Conservation (phyloP, 2,888 invertebrate genomes). For the Nezara viridula region DNA sequence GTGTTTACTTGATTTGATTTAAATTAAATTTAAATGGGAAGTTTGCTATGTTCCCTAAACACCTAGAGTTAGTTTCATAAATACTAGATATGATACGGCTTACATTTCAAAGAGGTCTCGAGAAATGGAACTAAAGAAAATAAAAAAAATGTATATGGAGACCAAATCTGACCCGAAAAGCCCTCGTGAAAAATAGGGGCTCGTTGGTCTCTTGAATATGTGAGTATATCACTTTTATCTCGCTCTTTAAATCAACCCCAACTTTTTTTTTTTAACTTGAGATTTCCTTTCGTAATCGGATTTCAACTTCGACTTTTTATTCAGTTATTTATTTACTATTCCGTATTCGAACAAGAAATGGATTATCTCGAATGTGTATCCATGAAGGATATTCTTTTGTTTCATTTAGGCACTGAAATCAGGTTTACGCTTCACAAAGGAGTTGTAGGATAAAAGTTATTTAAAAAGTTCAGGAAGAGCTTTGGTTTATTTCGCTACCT, state of each 20-base stretch:
- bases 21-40: no score
- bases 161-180: constrained; percentile 5
- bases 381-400: not conserved
- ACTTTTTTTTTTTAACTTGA: not conserved
- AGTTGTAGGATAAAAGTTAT: not conserved
- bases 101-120: not conserved
- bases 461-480: no score
- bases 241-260: constrained; percentile 12
- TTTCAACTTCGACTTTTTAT: not conserved
- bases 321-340: not conserved
- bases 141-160: not conserved
- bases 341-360: not conserved
- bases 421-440: not conserved
- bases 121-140: not conserved
- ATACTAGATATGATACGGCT: not conserved
- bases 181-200: not conserved
- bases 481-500: no score
- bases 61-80: not conserved
- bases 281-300: constrained; percentile 20
- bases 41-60: no score
- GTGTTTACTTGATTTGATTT: no score
- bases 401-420: not conserved
- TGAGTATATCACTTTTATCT: constrained; percentile 33
- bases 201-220: constrained; percentile 20
- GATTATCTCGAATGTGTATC: not conserved